Evolutionary conservation across 2,797 vertebrate species (phyloP).

Genomic region (Sebastes trivittatus): DNA sequence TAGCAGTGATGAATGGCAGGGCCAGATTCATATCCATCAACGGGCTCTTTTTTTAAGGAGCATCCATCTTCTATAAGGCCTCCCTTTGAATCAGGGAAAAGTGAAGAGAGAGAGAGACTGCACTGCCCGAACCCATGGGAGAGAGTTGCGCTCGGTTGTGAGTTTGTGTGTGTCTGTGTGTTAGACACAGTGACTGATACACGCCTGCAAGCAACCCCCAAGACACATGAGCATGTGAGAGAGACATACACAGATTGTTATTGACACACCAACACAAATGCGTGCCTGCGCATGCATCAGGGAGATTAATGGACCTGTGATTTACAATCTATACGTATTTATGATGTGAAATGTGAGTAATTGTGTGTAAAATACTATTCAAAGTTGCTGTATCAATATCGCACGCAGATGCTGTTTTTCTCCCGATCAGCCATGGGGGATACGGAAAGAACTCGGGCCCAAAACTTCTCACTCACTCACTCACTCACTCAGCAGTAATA

Average conservation of each 20-base stretch:
- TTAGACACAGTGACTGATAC: conserved; percentile 62
- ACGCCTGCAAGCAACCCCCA: conserved; percentile 44
- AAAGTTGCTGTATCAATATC: conserved; percentile 50
- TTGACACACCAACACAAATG: conserved; percentile 57
- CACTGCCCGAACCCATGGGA: conserved; percentile 55
- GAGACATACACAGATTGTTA: conserved; percentile 53
- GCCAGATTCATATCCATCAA: conserved; percentile 96
- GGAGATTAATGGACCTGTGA: conserved; percentile 52
- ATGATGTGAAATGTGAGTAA: conserved; percentile 59
- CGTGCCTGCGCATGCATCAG: conserved; percentile 8
- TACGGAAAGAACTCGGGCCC: conserved; percentile 6
- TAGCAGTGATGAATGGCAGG: conserved; percentile 98
- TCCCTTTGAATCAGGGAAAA: conserved; percentile 73
- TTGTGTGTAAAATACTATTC: conserved; percentile 54
- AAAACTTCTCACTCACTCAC: conserved; percentile 37
- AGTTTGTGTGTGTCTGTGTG: conserved; percentile 23
- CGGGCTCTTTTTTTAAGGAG: conserved; percentile 81
- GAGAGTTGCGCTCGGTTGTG: conserved; percentile 16
- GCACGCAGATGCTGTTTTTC: conserved; percentile 2
- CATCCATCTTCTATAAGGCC: conserved; percentile 76
- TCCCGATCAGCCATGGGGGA: not conserved
- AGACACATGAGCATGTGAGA: conserved; percentile 34
- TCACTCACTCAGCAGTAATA: conserved; percentile 47
- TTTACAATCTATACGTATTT: conserved; percentile 57
- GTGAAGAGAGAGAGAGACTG: conserved; percentile 50